A percentile compares a stretch with the other conserved stretches of the same genome.
These are phyloP conservation scores for Struthio camelus DNA, from an alignment of 2,113 vertebrate genomes.

Conservation along the genomic window DNA sequence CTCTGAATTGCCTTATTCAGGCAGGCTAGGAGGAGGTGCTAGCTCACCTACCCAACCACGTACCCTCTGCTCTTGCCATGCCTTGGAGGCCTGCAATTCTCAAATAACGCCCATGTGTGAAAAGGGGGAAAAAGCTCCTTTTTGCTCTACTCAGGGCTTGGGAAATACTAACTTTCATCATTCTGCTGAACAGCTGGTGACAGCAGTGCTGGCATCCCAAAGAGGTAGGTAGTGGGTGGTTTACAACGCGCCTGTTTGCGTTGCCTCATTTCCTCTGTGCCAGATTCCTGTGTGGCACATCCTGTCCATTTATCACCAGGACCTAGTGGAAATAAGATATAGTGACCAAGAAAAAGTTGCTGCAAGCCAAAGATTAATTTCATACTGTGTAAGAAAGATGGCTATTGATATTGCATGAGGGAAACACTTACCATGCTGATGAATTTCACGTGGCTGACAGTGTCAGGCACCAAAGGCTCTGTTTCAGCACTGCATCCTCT, in stretches of 20 bases:
- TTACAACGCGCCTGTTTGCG: background rate
- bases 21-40: background rate
- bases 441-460: slow-evolving; percentile 5
- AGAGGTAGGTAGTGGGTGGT: background rate
- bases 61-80: background rate
- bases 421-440: slow-evolving; percentile 55
- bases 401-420: slow-evolving; percentile 3
- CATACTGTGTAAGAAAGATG: background rate
- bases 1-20: background rate
- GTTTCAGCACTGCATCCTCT: background rate
- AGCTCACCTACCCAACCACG: background rate
- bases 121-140: background rate
- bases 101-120: background rate
- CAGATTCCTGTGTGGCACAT: background rate
- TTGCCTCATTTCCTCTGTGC: background rate
- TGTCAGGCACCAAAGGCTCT: background rate
- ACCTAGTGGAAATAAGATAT: slow-evolving; percentile 34
- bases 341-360: slow-evolving; percentile 27
- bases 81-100: background rate
- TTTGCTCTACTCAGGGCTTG: background rate
- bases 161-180: background rate
- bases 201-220: background rate
- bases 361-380: slow-evolving; percentile 57
- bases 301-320: slow-evolving; percentile 23
- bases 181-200: background rate